Percentiles rank a stretch among this genome's conserved stretches.
Evolutionary conservation across 2,113 vertebrate species (phyloP).

Genomic region (Butorides virescens): DNA sequence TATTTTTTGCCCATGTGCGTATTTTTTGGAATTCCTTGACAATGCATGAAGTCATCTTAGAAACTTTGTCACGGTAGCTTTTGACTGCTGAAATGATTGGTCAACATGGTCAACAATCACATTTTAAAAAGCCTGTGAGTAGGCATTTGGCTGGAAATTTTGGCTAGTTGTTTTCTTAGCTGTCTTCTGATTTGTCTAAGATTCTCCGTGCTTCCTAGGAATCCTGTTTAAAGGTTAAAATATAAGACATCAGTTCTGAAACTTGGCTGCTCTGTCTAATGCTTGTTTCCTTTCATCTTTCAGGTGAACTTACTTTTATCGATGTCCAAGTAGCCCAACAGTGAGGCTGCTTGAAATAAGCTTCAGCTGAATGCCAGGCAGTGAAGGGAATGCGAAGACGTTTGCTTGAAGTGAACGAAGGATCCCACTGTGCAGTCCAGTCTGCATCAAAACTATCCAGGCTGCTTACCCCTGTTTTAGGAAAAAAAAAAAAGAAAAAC

Average conservation of each 20-base stretch:
- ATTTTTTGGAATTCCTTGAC: neutral
- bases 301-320: slow-evolving; percentile 92
- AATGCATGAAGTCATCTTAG: neutral
- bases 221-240: neutral
- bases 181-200: neutral
- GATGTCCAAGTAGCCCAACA: slow-evolving; percentile 79
- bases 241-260: neutral
- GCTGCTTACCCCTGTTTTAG: neutral
- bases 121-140: neutral
- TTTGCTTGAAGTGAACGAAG: neutral
- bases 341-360: neutral
- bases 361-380: neutral
- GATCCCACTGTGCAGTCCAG: neutral
- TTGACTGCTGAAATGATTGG: neutral
- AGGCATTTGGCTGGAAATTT: neutral
- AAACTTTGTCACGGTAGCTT: neutral
- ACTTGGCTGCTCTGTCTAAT: neutral
- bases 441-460: neutral
- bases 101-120: neutral
- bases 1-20: neutral
- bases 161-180: neutral
- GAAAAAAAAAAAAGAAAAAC: neutral
- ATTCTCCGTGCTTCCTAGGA: neutral
- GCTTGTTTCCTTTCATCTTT: slow-evolving; percentile 46
- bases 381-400: neutral